Percentiles rank a stretch among this genome's conserved stretches.
These are phyloP conservation scores for Drosophila parthenogenetica DNA, from an alignment of 2,888 invertebrate genomes.

Conservation along the genomic window DNA sequence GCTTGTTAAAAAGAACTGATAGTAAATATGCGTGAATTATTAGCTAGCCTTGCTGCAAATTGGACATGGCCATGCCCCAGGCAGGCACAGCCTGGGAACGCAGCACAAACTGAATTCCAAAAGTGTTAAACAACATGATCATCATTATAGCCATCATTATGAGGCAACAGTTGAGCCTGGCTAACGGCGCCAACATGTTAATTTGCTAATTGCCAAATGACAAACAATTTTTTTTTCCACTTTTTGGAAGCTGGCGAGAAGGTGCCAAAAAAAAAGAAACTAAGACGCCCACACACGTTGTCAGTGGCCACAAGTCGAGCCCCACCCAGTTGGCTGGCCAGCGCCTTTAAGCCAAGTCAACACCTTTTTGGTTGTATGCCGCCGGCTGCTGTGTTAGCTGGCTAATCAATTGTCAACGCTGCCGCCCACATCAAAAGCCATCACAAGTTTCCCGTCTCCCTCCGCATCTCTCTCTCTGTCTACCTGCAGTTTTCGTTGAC, in stretches of 20 bases:
- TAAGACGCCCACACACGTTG: constrained; percentile 61
- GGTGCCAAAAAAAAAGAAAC: constrained; percentile 59
- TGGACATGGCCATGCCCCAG: constrained; percentile 70
- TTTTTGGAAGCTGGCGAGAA: constrained; percentile 19
- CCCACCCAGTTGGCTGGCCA: constrained; percentile 13
- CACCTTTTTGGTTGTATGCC: constrained; percentile 62
- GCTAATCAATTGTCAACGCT: constrained; percentile 79
- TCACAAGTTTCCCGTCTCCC: constrained; percentile 3
- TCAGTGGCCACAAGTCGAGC: too few relatives aligned
- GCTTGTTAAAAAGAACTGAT: constrained; percentile 70
- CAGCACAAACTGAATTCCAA: constrained; percentile 35
- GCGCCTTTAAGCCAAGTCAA: constrained; percentile 58
- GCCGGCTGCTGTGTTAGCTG: constrained; percentile 34
- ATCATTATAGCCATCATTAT: constrained; percentile 1
- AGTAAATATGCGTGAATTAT: constrained; percentile 77
- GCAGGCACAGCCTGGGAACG: constrained; percentile 64
- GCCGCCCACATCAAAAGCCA: constrained; percentile 79
- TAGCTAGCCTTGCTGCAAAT: constrained; percentile 65
- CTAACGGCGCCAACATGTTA: constrained; percentile 65
- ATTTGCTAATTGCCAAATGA: constrained; percentile 76
- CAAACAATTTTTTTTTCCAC: constrained; percentile 29
- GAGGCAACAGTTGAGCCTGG: not conserved
- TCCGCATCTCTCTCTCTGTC: not conserved
- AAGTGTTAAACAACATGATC: constrained; percentile 14
- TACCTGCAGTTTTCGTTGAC: not conserved